Percentiles rank a stretch among this genome's conserved stretches.
phyloP scores from a whole-genome alignment of 2,888 invertebrate species.

The Plagodis dolabraria region DNA sequence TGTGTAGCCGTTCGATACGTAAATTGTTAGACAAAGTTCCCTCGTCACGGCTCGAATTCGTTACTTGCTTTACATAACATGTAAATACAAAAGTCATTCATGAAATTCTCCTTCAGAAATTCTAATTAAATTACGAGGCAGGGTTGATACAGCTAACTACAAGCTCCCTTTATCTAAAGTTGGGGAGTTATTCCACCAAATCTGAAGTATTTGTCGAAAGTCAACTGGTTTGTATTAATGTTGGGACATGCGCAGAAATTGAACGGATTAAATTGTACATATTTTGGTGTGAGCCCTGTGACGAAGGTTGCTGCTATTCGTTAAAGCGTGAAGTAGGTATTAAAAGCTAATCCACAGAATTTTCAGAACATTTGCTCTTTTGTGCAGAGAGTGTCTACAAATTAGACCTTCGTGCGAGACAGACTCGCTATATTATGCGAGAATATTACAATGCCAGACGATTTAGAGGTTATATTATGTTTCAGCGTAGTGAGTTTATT shows the following conservation, averaged over 20 bases:
- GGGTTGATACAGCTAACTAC: constrained; percentile 63
- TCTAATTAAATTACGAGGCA: constrained; percentile 71
- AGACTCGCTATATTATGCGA: constrained; percentile 13
- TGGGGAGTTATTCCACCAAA: constrained; percentile 67
- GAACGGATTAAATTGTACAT: constrained; percentile 52
- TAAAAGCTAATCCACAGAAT: constrained; percentile 27
- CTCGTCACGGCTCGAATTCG: constrained; percentile 47
- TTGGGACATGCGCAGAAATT: constrained; percentile 53
- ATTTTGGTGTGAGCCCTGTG: constrained; percentile 39
- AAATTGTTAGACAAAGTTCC: constrained; percentile 52
- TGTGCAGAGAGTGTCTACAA: constrained; percentile 20
- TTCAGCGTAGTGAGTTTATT: not conserved
- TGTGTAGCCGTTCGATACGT: constrained; percentile 45
- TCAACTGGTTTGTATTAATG: constrained; percentile 55
- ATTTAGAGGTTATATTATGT: constrained; percentile 6
- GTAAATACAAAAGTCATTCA: constrained; percentile 70
- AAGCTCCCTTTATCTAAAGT: constrained; percentile 68
- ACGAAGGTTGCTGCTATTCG: constrained; percentile 34
- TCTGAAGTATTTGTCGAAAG: constrained; percentile 67
- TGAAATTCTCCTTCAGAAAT: constrained; percentile 70
- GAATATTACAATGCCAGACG: constrained; percentile 19
- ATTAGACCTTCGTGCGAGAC: constrained; percentile 19
- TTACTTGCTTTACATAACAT: constrained; percentile 52
- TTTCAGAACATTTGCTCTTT: constrained; percentile 26
- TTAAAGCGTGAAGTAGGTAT: constrained; percentile 33